Evolutionary conservation across 2,113 vertebrate species (phyloP), one percentile per base, ranked within the genome.

Genomic region (Tauraco erythrolophus): DNA sequence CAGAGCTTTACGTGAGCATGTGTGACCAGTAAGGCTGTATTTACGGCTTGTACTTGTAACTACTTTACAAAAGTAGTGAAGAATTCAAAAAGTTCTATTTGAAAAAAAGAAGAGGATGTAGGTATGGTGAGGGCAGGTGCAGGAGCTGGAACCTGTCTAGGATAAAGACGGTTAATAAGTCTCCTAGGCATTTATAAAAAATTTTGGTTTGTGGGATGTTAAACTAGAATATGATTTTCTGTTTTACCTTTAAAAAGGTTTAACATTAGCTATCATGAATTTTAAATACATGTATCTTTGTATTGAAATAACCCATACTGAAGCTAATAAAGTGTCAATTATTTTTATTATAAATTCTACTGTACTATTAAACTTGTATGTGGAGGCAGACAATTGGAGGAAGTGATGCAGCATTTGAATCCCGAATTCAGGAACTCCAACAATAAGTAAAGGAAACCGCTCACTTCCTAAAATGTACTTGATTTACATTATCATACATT

Each of bases 401-500:
- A 92, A 79, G 33, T 56, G 84, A 76, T 71, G 76, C 14, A 54
- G 25, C 28, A 5, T 23, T 50, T 56, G 61, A 88, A 78, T 75
- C 46, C 27, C n/a, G 79, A 68, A 79, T 86, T 60, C 81, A 93
- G 84, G 50, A 75, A 87, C 39, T 91, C 66, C 76, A 68, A 54
- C 53, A 93, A 80, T 5, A 86, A 51, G 62, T 70, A 91, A 91
- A 86, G 61, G 70, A 95, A 85, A 89, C 25, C 65, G 14, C 46
- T 72, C 17, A 56, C 22, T 88, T 94, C 62, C 72, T 87, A 41
- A 90, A 72, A 72, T 54, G 17, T 77, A 30, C n/a, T 77, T 69
- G 64, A 60, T 88, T 92, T 74, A 74, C 35, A 43, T 56, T 62
- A 74, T 35, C 37, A 62, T 70, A 45, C 46, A 70, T 88, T 70